Conservation (phyloP, 2,888 invertebrate species). For the Scaeva pyrastri region DNA sequence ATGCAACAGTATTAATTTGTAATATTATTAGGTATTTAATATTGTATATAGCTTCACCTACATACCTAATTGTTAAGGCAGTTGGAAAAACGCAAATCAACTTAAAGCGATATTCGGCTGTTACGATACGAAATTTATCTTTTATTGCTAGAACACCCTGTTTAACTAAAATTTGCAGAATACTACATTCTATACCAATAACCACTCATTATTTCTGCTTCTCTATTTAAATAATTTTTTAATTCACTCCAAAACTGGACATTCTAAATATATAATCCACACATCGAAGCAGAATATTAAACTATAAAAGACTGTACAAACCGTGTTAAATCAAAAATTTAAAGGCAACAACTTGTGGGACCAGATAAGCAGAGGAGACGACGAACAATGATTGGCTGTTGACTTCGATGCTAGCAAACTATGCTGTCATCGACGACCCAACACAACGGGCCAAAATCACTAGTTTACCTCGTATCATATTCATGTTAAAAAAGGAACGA, state of each 20-base stretch:
- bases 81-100: too few species aligned
- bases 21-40: too few species aligned
- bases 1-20: too few species aligned
- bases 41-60: too few species aligned
- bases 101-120: too few species aligned
- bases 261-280: neutral
- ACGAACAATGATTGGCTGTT: neutral
- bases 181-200: too few species aligned
- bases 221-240: neutral
- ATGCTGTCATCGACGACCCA: conserved; percentile 32
- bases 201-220: neutral
- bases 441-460: neutral
- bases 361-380: neutral
- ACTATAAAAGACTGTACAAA: neutral
- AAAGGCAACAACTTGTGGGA: neutral
- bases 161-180: too few species aligned
- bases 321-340: neutral
- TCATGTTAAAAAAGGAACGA: neutral
- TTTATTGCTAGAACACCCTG: too few species aligned
- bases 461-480: neutral
- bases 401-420: neutral
- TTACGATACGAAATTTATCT: too few species aligned
- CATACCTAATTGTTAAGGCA: too few species aligned
- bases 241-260: neutral
- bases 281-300: neutral